Percentiles rank a stretch among this genome's conserved stretches.
phyloP scores from a whole-genome alignment of 2,113 vertebrate genomes.

The Oncorhynchus masou region DNA sequence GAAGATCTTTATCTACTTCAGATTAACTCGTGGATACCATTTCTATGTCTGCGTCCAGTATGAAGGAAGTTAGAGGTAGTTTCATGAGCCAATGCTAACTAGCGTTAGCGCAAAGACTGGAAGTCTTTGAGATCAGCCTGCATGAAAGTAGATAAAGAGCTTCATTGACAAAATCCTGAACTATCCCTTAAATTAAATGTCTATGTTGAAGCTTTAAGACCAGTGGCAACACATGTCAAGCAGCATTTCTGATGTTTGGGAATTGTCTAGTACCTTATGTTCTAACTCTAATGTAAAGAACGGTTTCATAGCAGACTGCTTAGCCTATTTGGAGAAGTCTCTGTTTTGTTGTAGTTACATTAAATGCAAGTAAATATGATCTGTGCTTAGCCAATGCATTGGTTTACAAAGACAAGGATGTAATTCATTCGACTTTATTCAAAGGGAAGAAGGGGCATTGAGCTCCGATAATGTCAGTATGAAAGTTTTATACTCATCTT shows the following conservation, averaged over 20 bases:
- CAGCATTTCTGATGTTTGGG: neutral
- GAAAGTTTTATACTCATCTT: conserved; percentile 11
- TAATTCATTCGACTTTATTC: conserved; percentile 16
- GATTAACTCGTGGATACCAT: no score
- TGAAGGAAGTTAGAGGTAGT: no score
- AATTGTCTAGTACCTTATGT: conserved; percentile 9
- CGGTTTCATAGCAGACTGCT: conserved; percentile 1
- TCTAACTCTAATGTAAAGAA: conserved; percentile 10
- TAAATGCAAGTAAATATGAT: neutral
- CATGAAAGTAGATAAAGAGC: no score
- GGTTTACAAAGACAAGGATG: conserved; percentile 18
- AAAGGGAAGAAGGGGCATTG: conserved; percentile 10
- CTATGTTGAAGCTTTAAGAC: neutral
- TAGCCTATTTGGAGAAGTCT: neutral
- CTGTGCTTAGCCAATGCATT: conserved; percentile 37
- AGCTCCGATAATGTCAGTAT: conserved; percentile 15
- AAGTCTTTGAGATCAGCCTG: no score
- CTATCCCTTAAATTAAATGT: neutral
- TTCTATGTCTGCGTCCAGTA: no score
- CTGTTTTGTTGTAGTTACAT: neutral
- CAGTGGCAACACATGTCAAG: neutral
- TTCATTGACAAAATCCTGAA: no score
- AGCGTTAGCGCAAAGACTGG: no score
- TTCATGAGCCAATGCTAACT: no score
- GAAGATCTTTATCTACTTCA: no score